A percentile compares a stretch with the other conserved stretches of the same genome.
Conservation (phyloP, 2,113 vertebrate genomes). For the Catharus fuscescens region DNA sequence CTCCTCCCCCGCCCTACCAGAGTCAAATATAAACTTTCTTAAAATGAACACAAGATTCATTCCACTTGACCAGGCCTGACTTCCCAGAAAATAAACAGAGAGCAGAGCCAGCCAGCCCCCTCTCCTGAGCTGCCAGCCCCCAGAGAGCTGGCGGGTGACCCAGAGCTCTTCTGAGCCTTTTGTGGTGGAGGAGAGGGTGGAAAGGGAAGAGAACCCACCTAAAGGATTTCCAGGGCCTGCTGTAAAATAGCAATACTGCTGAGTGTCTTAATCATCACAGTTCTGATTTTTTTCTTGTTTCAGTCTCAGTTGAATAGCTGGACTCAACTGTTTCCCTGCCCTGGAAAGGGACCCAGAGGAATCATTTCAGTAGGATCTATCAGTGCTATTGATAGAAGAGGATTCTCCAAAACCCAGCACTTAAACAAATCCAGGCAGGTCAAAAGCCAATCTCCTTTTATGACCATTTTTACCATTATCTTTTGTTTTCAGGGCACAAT, state of each 20-base stretch:
- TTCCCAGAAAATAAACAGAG: slow-evolving; percentile 58
- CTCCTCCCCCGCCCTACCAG: slow-evolving; percentile 16
- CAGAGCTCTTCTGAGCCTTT: not conserved
- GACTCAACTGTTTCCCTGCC: not conserved
- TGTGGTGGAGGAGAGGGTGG: not conserved
- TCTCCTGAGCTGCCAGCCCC: not conserved
- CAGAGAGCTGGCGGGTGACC: not conserved
- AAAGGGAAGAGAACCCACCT: not conserved
- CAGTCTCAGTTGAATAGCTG: not conserved
- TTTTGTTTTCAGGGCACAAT: not conserved
- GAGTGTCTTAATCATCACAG: not conserved
- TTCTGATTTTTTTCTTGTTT: not conserved
- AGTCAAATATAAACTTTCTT: slow-evolving; percentile 70
- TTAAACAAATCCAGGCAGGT: not conserved
- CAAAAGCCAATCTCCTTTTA: not conserved
- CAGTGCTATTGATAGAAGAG: not conserved
- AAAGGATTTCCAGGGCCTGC: not conserved
- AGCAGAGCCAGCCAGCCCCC: not conserved
- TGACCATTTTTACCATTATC: not conserved
- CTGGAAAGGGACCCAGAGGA: not conserved
- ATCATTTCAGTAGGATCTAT: not conserved
- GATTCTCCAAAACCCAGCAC: not conserved
- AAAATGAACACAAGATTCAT: slow-evolving; percentile 57
- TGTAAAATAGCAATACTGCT: not conserved
- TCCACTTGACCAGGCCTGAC: slow-evolving; percentile 47